Evolutionary conservation across 2,888 invertebrate genomes (phyloP).

Genomic region (Ophion ellenae): DNA sequence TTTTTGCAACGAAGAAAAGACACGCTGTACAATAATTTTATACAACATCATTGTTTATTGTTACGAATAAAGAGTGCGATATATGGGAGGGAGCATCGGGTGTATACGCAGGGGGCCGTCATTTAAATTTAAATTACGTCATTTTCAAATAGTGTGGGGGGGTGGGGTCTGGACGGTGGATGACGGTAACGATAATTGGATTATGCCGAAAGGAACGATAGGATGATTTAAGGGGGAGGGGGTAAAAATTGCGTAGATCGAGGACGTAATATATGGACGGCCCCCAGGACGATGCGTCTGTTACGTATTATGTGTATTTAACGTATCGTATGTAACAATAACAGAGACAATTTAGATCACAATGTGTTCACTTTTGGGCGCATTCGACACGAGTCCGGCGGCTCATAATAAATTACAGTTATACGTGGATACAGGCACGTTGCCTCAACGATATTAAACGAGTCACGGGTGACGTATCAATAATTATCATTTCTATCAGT

Average conservation of each 20-base stretch:
- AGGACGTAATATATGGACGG: too few relatives aligned
- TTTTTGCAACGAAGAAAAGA: not conserved
- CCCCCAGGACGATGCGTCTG: not conserved
- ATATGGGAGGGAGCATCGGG: not conserved
- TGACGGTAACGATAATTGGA: too few relatives aligned
- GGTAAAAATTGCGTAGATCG: too few relatives aligned
- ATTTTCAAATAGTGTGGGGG: too few relatives aligned
- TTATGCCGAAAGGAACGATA: too few relatives aligned
- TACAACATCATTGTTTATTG: not conserved
- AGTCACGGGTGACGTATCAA: not conserved
- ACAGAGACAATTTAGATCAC: not conserved
- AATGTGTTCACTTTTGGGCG: not conserved
- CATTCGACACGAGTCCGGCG: not conserved
- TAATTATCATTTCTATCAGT: too few relatives aligned
- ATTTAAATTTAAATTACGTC: too few relatives aligned
- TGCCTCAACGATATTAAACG: not conserved
- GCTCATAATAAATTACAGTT: not conserved
- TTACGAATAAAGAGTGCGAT: not conserved
- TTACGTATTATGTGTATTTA: not conserved
- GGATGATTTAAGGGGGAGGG: too few relatives aligned
- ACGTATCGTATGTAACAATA: not conserved
- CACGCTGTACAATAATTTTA: not conserved
- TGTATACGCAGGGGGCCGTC: not conserved
- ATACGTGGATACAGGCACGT: not conserved
- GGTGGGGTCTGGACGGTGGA: too few relatives aligned